Percentiles rank a stretch among this genome's conserved stretches.
Evolutionary conservation across 2,113 vertebrate species (phyloP).

Genomic region (Toxotes jaculatrix): DNA sequence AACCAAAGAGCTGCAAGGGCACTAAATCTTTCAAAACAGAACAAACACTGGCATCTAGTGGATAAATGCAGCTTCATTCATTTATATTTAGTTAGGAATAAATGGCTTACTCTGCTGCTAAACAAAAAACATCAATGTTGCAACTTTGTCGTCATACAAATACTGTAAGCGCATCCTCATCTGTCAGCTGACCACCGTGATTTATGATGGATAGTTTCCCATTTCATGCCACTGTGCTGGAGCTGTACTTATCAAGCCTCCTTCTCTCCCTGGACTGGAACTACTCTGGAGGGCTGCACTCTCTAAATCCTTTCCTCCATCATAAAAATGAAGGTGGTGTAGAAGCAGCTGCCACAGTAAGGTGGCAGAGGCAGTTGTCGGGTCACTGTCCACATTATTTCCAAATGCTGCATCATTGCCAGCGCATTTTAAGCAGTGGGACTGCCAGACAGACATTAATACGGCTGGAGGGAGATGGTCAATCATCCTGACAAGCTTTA

Average conservation of each 20-base stretch:
- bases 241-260: conserved; percentile 42
- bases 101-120: neutral
- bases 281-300: conserved; percentile 32
- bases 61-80: neutral
- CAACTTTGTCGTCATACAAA: conserved; percentile 7
- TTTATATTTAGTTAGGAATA: neutral
- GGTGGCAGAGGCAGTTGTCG: conserved; percentile 5
- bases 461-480: conserved; percentile 17
- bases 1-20: neutral
- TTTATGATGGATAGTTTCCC: conserved; percentile 67
- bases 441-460: conserved; percentile 40
- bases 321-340: conserved; percentile 28
- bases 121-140: neutral
- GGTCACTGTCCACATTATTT: conserved; percentile 18
- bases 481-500: conserved; percentile 55
- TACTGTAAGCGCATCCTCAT: neutral
- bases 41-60: conserved; percentile 77
- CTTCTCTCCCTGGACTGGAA: conserved; percentile 28
- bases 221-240: conserved; percentile 46
- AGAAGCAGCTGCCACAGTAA: conserved; percentile 8
- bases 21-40: conserved; percentile 41
- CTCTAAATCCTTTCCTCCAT: conserved; percentile 52
- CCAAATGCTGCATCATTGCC: conserved; percentile 15
- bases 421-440: neutral
- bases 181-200: conserved; percentile 25